phyloP scores from a whole-genome alignment of 1,140 invertebrate genomes.

The Drosophila sechellia region DNA sequence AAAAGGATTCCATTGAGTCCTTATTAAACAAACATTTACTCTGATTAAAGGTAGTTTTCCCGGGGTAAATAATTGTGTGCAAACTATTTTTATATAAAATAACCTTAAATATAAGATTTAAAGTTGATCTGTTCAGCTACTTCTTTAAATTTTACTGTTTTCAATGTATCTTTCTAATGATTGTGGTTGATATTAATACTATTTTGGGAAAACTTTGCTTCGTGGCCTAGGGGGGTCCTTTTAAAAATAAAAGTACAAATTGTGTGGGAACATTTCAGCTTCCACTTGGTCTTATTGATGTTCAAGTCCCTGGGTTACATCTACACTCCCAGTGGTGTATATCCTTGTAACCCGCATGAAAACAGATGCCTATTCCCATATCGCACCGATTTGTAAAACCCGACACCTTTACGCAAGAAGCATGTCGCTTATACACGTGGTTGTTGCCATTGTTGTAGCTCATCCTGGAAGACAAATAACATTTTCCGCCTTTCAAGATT shows the following conservation, averaged over 20 bases:
- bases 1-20: background rate
- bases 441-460: conserved; percentile 34
- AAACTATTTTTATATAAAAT: too few species aligned
- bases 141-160: too few species aligned
- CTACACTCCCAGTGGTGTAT: conserved; percentile 18
- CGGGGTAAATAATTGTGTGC: too few species aligned
- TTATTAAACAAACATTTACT: background rate
- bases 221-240: background rate
- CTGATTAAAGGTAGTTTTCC: background rate
- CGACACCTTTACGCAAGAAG: conserved; percentile 35
- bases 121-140: too few species aligned
- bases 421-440: conserved; percentile 16
- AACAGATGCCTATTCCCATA: conserved; percentile 52
- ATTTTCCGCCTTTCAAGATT: conserved; percentile 53
- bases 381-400: conserved; percentile 56
- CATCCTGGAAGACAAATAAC: conserved; percentile 54
- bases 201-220: background rate
- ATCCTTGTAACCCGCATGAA: conserved; percentile 9
- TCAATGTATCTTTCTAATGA: too few species aligned
- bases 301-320: conserved; percentile 18
- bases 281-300: conserved; percentile 30
- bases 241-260: background rate
- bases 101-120: too few species aligned
- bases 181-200: background rate
- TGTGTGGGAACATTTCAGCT: background rate